Evolutionary conservation across 2,888 invertebrate species (phyloP).

Genomic region (Leptothorax acervorum): DNA sequence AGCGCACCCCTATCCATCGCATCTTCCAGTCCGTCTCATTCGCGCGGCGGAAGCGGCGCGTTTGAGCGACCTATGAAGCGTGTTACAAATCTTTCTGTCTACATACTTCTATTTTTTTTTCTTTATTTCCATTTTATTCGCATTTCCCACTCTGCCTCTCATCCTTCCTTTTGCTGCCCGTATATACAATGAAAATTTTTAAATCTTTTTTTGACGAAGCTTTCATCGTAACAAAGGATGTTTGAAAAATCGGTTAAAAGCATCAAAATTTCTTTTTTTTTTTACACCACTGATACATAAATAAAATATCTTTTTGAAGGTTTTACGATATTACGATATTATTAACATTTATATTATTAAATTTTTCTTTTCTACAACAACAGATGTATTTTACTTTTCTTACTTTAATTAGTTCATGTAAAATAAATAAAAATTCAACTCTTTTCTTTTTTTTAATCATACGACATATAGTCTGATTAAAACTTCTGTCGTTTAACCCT

Average conservation of each 20-base stretch:
- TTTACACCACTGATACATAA: slow-evolving; percentile 1
- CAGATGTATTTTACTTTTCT: background rate
- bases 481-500: background rate
- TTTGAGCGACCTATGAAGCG: slow-evolving; percentile 57
- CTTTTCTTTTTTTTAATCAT: background rate
- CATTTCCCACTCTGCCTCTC: background rate
- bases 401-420: background rate
- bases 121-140: slow-evolving; percentile 9
- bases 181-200: slow-evolving; percentile 1
- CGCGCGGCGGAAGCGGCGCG: slow-evolving; percentile 52
- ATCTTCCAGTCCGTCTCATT: slow-evolving; percentile 66
- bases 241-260: slow-evolving; percentile 16
- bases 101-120: background rate
- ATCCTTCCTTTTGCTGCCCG: background rate
- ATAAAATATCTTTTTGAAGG: background rate
- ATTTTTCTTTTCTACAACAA: background rate
- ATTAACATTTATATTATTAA: background rate
- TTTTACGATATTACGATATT: background rate
- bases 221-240: slow-evolving; percentile 20
- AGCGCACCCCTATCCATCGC: slow-evolving; percentile 68
- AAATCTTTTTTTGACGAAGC: background rate
- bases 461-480: background rate
- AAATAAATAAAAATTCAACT: background rate
- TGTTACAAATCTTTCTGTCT: slow-evolving; percentile 2
- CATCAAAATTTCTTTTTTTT: background rate